Evolutionary conservation across 2,113 vertebrate species (phyloP), one percentile per base, ranked within the genome.

Genomic region (Mirza zaza): DNA sequence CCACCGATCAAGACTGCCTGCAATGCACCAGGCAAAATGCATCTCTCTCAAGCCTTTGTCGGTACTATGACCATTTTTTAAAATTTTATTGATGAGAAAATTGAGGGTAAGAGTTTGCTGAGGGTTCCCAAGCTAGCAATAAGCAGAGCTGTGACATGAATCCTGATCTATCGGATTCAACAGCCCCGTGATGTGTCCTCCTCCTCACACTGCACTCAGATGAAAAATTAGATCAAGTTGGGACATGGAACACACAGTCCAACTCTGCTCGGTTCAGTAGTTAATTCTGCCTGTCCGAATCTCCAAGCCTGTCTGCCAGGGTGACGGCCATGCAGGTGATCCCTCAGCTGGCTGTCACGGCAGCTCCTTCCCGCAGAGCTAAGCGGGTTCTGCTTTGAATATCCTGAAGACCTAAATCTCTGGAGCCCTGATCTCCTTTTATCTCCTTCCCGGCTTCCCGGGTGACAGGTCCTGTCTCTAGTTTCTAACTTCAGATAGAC

Each of bases 401-500:
- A 34, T 20, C 2, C 36, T 4, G 8, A 88, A 91, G 68, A 93
- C 75, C 55, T 90, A 65, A 90, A 96, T 83, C 92, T 55, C 76
- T 87, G 34, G 45, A 96, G 68, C 68, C 67, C 59, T 11, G n/a
- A 27, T 84, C 86, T 67, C 75, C 89, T 82, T 95, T 83, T 13
- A 48, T 85, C 48, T 36, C 65, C 79, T 82, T 93, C 75, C n/a
- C n/a, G 76, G 87, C 59, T n/a, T 27, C 55, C 55, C 25, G 70
- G 42, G 63, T 48, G 93, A 63, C 36, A 27, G 8, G 67, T 59
- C 42, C 87, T 25, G 27, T n/a, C 67, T 55, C 52, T 20, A 13
- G 68, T 68, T 94, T 84, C 84, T 45, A 68, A 87, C 84, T 87
- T 84, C 67, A 89, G 94, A 87, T 8, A 48, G 39, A 95, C 65